Evolutionary conservation across 2,113 vertebrate species (phyloP).

Genomic region (Chaetodon trifascialis): DNA sequence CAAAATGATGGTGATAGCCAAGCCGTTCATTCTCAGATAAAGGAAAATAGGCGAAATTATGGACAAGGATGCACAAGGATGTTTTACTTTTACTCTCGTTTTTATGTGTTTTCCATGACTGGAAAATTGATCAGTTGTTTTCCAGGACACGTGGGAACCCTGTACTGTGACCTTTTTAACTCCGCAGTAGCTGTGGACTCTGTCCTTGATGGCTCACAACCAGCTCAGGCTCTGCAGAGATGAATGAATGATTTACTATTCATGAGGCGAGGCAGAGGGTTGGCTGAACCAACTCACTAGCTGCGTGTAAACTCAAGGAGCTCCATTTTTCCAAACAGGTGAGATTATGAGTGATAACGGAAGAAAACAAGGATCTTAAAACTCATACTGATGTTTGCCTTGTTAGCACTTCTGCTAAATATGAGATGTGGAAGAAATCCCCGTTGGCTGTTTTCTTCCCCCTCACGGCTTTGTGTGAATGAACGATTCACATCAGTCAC

Average conservation of each 20-base stretch:
- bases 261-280: slow-evolving; percentile 19
- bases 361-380: not conserved
- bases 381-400: not conserved
- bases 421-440: not conserved
- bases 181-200: slow-evolving; percentile 54
- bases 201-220: slow-evolving; percentile 32
- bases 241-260: slow-evolving; percentile 69
- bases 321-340: not conserved
- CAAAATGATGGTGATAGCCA: not conserved
- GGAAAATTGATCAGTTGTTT: too few relatives aligned
- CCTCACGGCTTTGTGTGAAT: slow-evolving; percentile 20
- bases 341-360: not conserved
- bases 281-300: not conserved
- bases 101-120: too few relatives aligned
- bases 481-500: slow-evolving; percentile 25
- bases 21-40: too few relatives aligned
- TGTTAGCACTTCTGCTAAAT: not conserved
- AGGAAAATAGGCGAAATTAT: too few relatives aligned
- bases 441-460: not conserved
- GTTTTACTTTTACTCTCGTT: too few relatives aligned
- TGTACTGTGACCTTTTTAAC: not conserved
- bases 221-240: slow-evolving; percentile 16
- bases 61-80: too few relatives aligned
- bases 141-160: too few relatives aligned
- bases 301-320: not conserved